Conservation (phyloP, 2,888 invertebrate genomes). For the Lissocephala sabroskyi region DNA sequence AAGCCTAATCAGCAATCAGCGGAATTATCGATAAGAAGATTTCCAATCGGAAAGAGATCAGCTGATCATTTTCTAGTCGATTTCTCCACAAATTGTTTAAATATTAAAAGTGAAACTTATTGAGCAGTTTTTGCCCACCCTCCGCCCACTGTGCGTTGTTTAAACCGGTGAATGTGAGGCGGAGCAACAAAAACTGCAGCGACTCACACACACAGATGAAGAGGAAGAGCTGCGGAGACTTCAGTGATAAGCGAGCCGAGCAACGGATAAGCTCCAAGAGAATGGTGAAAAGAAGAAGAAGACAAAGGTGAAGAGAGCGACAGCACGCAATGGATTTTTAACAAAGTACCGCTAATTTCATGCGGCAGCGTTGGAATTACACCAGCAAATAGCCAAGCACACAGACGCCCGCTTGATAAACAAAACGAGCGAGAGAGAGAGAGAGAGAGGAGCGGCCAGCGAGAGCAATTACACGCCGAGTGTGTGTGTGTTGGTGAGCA, state of each 20-base stretch:
- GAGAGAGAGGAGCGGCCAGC: not conserved
- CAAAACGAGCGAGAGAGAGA: not conserved
- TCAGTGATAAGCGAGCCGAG: conserved; percentile 34
- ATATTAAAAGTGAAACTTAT: too few relatives aligned
- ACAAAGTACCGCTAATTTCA: conserved; percentile 39
- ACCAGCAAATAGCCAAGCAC: conserved; percentile 3
- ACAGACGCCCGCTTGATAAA: not conserved
- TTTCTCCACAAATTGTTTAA: too few relatives aligned
- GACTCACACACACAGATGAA: too few relatives aligned
- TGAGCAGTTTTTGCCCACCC: too few relatives aligned
- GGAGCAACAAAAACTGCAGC: conserved; percentile 40
- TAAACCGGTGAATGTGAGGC: conserved; percentile 25
- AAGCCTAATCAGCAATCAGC: too few relatives aligned
- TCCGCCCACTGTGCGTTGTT: too few relatives aligned
- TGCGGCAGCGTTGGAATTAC: conserved; percentile 22
- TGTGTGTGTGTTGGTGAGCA: not conserved
- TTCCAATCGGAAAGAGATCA: too few relatives aligned
- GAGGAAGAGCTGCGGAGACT: conserved; percentile 25
- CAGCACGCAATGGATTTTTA: too few relatives aligned
- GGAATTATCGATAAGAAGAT: too few relatives aligned
- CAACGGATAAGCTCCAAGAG: conserved; percentile 1
- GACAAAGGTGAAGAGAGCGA: too few relatives aligned
- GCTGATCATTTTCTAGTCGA: too few relatives aligned
- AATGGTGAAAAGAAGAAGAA: conserved; percentile 4
- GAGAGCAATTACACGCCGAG: not conserved